Evolutionary conservation across 2,113 vertebrate genomes (phyloP).

Genomic region (Lichenostomus cassidix): DNA sequence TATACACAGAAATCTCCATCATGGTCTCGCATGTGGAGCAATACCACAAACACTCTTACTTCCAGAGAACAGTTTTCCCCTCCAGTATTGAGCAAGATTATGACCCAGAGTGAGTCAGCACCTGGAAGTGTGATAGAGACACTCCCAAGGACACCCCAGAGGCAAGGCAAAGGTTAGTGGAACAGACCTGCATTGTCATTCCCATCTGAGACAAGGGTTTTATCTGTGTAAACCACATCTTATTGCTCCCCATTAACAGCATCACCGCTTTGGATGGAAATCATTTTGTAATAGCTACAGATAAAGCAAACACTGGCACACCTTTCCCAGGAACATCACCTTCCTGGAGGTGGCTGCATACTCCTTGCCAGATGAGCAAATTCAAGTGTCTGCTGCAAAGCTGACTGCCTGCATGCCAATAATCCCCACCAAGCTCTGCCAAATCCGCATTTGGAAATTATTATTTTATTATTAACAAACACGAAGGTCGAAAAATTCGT

Average conservation of each 20-base stretch:
- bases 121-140: not conserved
- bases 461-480: slow-evolving; percentile 7
- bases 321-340: slow-evolving; percentile 20
- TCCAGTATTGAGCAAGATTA: not conserved
- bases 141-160: slow-evolving; percentile 59
- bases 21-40: not conserved
- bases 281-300: not conserved
- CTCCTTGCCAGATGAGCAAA: not conserved
- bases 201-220: slow-evolving; percentile 24
- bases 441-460: not conserved
- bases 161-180: slow-evolving; percentile 48
- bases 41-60: not conserved
- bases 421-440: not conserved
- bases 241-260: not conserved
- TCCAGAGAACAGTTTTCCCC: not conserved
- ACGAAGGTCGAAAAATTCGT: not conserved
- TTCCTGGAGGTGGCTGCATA: not conserved
- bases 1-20: not conserved
- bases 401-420: not conserved
- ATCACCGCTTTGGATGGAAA: not conserved
- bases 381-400: not conserved
- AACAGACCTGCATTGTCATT: slow-evolving; percentile 18
- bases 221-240: not conserved
- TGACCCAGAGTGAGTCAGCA: not conserved
- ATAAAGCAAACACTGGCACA: not conserved